Base-by-base conservation (phyloP, 2,888 invertebrate genomes). In the Epinotia brunnichana region DNA sequence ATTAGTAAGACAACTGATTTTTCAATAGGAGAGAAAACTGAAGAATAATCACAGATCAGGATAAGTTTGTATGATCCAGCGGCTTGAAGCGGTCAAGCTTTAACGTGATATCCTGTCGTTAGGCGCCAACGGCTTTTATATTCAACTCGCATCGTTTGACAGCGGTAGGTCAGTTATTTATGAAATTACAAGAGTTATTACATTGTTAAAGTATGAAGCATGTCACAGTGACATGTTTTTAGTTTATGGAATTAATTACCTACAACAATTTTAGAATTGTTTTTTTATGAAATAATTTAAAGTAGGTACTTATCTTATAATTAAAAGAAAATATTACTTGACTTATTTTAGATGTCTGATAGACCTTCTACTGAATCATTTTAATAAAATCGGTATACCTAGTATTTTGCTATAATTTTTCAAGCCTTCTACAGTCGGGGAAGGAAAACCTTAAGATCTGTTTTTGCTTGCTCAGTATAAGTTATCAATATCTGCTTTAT, bases 41-140 rank as follows among this genome's bases (percentile, higher is more conserved):
- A 48, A n/a, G 7, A 48, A 48, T 5, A 44, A 44, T 15, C 44
- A 1, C 7, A n/a, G 48, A 15, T 2, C 7, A n/a, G 17, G 10
- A 29, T 24, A 17, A 11, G n/a, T 66, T 71, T 66, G 66, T 71
- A 44, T 66, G 71, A 24, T 11, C 44, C 29, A 71, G 71, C 54
- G 66, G 44, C 39, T 10, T 1, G 29, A 13, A 64, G 17, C 60
- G 54, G 66, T 56, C 66, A 67, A 67, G 48, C 79, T 79, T 82
- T 78, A 82, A 81, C 79, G 76, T 77, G 79, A 80, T 85, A 83
- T 82, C 81, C 80, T 81, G 82, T 80, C 77, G 77, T 79, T 79
- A 79, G 78, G 76, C 59, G 75, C 74, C 77, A 76, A 77, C 77
- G 60, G 19, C 54, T 71, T 76, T 63, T 68, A 74, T 64, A 64